Evolutionary conservation across 2,113 vertebrate genomes (phyloP).

Genomic region (Phylloscopus whistleri): DNA sequence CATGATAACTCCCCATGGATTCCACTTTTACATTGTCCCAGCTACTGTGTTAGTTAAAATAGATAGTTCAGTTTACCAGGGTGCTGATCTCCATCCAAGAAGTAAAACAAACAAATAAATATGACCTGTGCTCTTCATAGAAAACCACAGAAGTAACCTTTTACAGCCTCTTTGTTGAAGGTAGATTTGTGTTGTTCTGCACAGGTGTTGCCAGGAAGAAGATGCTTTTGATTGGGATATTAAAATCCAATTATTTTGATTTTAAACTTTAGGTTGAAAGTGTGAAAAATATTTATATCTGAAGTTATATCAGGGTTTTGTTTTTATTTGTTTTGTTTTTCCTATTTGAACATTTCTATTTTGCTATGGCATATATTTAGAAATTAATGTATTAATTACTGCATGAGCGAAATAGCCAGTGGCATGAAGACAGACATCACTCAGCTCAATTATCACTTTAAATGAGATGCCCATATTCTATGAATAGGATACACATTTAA

Average conservation of each 20-base stretch:
- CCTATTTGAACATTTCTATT: not conserved
- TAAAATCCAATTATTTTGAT: not conserved
- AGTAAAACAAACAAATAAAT: not conserved
- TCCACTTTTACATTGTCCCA: fast-evolving
- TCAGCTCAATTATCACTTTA: not conserved
- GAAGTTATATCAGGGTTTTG: fast-evolving
- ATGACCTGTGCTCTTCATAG: not conserved
- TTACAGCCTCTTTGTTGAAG: not conserved
- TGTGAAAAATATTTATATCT: not conserved
- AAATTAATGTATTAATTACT: not conserved
- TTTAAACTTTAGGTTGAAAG: not conserved
- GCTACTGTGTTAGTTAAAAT: not conserved
- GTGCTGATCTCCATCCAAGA: not conserved
- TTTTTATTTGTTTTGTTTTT: not conserved
- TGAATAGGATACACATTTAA: not conserved
- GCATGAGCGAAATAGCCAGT: not conserved
- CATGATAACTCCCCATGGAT: not conserved
- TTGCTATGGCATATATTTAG: not conserved
- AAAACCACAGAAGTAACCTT: not conserved
- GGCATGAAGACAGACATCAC: not conserved
- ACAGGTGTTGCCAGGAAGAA: not conserved
- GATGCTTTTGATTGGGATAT: not conserved
- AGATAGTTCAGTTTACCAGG: not conserved
- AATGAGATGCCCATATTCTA: not conserved
- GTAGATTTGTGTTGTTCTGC: not conserved